Evolutionary conservation across 2,888 invertebrate species (phyloP), one percentile per base, ranked within the genome.

Genomic region (Drosophila neotestacea): DNA sequence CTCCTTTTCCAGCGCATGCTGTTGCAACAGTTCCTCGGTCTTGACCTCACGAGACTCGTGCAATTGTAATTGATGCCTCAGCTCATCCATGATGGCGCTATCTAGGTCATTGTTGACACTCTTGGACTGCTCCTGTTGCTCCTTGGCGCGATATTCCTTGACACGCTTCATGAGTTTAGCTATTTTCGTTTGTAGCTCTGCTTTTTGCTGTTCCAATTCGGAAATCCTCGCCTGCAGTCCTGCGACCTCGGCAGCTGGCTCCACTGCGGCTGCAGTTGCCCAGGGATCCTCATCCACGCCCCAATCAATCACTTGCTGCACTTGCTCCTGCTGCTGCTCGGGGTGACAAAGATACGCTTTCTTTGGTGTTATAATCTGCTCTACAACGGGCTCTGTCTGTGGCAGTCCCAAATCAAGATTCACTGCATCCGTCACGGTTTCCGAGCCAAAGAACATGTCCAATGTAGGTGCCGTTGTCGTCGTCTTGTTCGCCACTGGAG

Each of bases 131-230:
- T 73, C 55, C 22, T 68, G 60, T 22, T 63, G 72, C 16, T 81
- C 77, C 51, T 91, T 94, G 2, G 93, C 92, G 92, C 97, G 98
- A 60, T 97, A 94, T 89, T 97, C 96, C 91, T 97, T 98, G 46
- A 98, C 92, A 91, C 97, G 98, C 85, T 96, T 96, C 79, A 98
- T 93, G 75, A 97, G 94, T 93, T 97, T 97, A 1, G 95, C 94
- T 34, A 95, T 95, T 90, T 97, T 97, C 0, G 95, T 92, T 91
- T 96, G 95, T 68, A 94, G 93, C 32, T 94, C 93, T 73, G 94
- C 94, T 7, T 96, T 93, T 79, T 96, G 96, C 60, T 94, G 90
- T 79, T 94, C 94, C 5, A 96, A 92, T 60, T 94, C 93, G 32
- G 93, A 91, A n/a, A 96, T 93, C 81, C 94, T 93, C 2, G 44